Base-by-base conservation (phyloP, 2,113 vertebrate genomes). In the Dicaeum eximium region DNA sequence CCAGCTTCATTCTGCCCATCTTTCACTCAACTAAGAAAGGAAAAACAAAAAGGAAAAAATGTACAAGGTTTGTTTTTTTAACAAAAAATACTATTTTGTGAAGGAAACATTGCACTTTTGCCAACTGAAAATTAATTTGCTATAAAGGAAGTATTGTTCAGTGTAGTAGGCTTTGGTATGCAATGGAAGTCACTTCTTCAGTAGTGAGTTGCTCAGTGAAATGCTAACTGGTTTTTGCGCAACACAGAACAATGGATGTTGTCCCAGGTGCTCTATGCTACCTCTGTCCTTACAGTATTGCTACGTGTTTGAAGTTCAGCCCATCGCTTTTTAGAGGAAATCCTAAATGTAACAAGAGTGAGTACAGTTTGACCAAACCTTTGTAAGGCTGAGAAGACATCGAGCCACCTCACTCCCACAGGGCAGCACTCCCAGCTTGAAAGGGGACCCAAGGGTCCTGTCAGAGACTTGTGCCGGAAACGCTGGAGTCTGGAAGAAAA, bases 31-130 rank as follows among this genome's bases (percentile, higher is more conserved):
- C 89, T 93, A 97, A 97, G 44, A 72, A 89, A 96, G 77, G 97
- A 95, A 97, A 97, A 95, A 97, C 95, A 96, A 97, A 93, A 75
- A 81, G 60, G 78, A 94, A 97, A 96, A 95, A 97, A 97, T 97
- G 94, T 98, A 97, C 96, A 97, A 96, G 91, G 24, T 50, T 35
- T 42, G 6, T 47, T 13, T 60, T 74, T 96, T 97, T 87, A 97
- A 96, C 96, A 86, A 98, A 98, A 98, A 97, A 96, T 95, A 97
- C 95, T 98, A 98, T 97, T 97, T 96, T 89, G 92, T 98, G 88
- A 96, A 97, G 98, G 97, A 98, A 98, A 98, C 98, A 99, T 99
- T 99, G 99, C 99, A 99, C 99, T 98, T 98, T 98, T 98, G 97
- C 98, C 98, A 98, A 97, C 98, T 95, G 96, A 96, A 98, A 97